A percentile compares a stretch with the other conserved stretches of the same genome.
phyloP scores from a whole-genome alignment of 2,888 invertebrate species.

The Cataglyphis rosenhaueri region DNA sequence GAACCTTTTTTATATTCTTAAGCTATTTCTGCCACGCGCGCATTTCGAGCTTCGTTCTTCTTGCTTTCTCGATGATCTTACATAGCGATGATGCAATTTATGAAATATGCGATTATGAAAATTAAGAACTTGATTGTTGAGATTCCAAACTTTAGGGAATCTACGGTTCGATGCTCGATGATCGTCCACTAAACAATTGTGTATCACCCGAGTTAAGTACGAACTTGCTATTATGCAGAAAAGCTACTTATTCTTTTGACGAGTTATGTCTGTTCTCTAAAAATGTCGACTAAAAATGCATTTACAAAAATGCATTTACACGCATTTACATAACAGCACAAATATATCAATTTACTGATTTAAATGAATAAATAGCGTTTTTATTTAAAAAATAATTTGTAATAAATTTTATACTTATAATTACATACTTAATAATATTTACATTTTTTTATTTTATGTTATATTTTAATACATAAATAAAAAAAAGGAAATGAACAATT shows the following conservation, averaged over 20 bases:
- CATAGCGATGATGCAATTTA: slow-evolving; percentile 38
- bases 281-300: not conserved
- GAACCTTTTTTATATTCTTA: slow-evolving; percentile 67
- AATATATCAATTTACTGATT: not conserved
- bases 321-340: not conserved
- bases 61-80: slow-evolving; percentile 8
- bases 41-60: slow-evolving; percentile 13
- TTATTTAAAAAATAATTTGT: not conserved
- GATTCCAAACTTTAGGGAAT: slow-evolving; percentile 7
- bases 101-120: slow-evolving; percentile 15
- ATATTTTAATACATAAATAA: not conserved
- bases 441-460: not conserved
- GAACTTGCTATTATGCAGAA: slow-evolving; percentile 38
- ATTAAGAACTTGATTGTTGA: slow-evolving; percentile 29
- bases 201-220: not conserved
- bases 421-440: not conserved
- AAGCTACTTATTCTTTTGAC: slow-evolving; percentile 34
- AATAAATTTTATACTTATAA: not conserved
- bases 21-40: not conserved
- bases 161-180: slow-evolving; percentile 33
- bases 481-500: not conserved
- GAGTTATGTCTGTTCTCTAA: slow-evolving; percentile 2
- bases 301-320: not conserved
- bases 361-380: not conserved
- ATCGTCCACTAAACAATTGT: slow-evolving; percentile 34